Evolutionary conservation across 37 sponge, comb jelly and placozoan species (phyloP).

Genomic region (Amphimedon queenslandica): DNA sequence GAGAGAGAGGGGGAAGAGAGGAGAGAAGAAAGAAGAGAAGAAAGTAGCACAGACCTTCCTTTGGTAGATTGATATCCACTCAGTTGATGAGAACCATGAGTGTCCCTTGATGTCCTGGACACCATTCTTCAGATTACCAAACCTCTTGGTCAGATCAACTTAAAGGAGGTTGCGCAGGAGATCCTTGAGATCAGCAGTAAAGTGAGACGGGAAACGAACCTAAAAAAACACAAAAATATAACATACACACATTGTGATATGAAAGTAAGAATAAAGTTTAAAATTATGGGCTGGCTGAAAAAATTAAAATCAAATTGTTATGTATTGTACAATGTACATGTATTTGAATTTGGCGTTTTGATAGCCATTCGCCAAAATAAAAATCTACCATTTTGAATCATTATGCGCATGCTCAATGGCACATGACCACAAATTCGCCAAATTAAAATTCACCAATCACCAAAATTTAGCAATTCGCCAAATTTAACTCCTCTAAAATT

Average conservation of each 20-base stretch:
- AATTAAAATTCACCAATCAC: no score
- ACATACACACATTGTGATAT: no score
- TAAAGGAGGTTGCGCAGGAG: constrained; percentile 91
- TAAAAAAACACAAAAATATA: constrained; percentile 15
- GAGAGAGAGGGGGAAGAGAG: neutral
- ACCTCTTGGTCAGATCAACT: constrained; percentile 97
- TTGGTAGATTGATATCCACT: constrained; percentile 95
- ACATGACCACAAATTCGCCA: no score
- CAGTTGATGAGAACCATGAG: constrained; percentile 86
- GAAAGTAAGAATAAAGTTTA: neutral
- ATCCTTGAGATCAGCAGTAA: constrained; percentile 97
- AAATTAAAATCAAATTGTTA: neutral
- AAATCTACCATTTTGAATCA: no score
- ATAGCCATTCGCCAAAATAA: no score
- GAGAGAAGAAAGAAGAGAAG: neutral
- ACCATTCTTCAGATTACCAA: constrained; percentile 97
- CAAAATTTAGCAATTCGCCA: no score
- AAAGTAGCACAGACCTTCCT: constrained; percentile 83
- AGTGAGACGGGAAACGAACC: constrained; percentile 98
- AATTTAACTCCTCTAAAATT: no score
- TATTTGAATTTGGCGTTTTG: no score
- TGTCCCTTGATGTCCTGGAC: constrained; percentile 93
- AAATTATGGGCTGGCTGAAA: neutral
- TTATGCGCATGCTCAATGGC: no score
- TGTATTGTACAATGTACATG: no score